Conservation (phyloP, 2,113 vertebrate species). For the Tragelaphus imberbis region DNA sequence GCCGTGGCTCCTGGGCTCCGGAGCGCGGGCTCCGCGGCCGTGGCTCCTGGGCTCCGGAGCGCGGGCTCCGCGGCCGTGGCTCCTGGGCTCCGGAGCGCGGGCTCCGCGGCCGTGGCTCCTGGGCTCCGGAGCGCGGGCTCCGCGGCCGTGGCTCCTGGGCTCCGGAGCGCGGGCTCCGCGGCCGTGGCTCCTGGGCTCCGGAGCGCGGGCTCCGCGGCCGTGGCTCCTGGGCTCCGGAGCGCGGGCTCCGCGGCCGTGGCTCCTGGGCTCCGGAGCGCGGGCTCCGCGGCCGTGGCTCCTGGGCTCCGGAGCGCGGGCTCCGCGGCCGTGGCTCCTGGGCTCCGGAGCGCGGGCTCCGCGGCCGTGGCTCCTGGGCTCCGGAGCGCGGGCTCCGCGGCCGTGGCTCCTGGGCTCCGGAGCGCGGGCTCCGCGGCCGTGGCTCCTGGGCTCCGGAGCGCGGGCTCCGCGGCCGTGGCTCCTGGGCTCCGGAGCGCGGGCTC, state of each 20-base stretch:
- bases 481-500: too few relatives aligned
- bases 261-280: too few relatives aligned
- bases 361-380: too few relatives aligned
- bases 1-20: neutral
- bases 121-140: neutral
- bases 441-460: neutral
- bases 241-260: accelerated
- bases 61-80: too few relatives aligned
- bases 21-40: neutral
- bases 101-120: accelerated
- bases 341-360: neutral
- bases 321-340: neutral
- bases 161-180: too few relatives aligned
- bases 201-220: neutral
- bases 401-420: neutral
- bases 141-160: accelerated
- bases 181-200: accelerated
- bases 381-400: too few relatives aligned
- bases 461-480: accelerated
- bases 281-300: neutral
- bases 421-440: neutral
- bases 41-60: too few relatives aligned
- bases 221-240: neutral
- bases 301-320: neutral
- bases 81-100: neutral